Evolutionary conservation across 2,888 invertebrate genomes (phyloP).

Genomic region (Heliconius ismenius): DNA sequence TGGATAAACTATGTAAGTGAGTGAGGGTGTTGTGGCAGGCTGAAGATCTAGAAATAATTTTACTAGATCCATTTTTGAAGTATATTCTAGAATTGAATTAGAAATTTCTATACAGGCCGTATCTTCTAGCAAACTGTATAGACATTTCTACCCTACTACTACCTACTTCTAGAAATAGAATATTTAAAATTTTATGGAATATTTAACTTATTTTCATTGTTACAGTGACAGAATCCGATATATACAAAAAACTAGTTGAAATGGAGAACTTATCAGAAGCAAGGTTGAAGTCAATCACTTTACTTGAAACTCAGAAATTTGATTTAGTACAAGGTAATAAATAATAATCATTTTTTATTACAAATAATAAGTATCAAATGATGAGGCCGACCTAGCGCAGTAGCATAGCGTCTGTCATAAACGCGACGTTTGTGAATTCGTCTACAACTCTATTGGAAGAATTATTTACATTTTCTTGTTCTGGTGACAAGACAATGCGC

Average conservation of each 20-base stretch:
- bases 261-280: constrained; percentile 77
- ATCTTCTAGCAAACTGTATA: background rate
- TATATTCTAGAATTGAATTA: background rate
- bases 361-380: too few relatives aligned
- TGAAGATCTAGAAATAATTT: too few relatives aligned
- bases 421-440: too few relatives aligned
- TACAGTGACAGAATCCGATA: constrained; percentile 77
- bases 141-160: background rate
- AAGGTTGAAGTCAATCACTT: constrained; percentile 82
- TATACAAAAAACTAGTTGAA: constrained; percentile 75
- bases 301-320: constrained; percentile 85
- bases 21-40: too few relatives aligned
- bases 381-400: background rate
- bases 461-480: too few relatives aligned
- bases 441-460: too few relatives aligned
- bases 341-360: too few relatives aligned
- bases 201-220: constrained; percentile 42
- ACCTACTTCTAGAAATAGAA: background rate
- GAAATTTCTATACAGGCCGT: background rate
- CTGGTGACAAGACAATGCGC: too few relatives aligned
- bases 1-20: too few relatives aligned
- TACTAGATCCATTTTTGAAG: too few relatives aligned
- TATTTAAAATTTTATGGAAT: too few relatives aligned
- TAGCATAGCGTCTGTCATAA: too few relatives aligned
- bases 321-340: constrained; percentile 84